These are phyloP conservation scores for Corythornis leucogaster DNA, from an alignment of 2,797 vertebrate genomes.

Conservation along the genomic window DNA sequence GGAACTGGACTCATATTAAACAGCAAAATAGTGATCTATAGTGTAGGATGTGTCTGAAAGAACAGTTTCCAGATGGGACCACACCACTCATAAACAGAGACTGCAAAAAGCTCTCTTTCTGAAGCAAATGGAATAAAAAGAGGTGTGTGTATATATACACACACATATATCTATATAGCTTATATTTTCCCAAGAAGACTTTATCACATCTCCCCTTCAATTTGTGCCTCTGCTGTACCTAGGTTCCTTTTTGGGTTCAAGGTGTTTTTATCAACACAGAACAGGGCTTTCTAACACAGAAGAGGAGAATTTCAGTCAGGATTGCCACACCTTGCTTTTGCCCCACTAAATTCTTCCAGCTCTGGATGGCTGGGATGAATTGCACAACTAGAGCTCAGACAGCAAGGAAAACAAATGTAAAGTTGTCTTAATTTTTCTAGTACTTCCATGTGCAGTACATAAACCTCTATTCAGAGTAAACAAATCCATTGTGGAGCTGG, in stretches of 20 bases:
- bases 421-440: constrained; percentile 18
- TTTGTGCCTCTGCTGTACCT: neutral
- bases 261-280: neutral
- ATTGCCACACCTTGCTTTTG: neutral
- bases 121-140: neutral
- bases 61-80: constrained; percentile 77
- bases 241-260: neutral
- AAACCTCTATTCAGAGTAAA: neutral
- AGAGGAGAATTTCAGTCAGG: neutral
- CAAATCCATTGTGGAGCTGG: neutral
- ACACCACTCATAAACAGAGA: constrained; percentile 23
- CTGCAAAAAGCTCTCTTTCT: neutral
- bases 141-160: neutral
- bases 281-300: neutral
- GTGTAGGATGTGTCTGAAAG: constrained; percentile 33
- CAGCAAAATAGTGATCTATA: constrained; percentile 71
- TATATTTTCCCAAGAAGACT: neutral
- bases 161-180: neutral
- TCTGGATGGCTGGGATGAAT: neutral
- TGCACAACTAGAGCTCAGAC: neutral
- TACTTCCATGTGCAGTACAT: neutral
- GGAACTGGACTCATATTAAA: constrained; percentile 62
- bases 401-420: constrained; percentile 1
- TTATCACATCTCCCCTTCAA: neutral
- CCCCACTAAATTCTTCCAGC: neutral